Conservation (phyloP, 1,140 invertebrate genomes). For the Cotesia glomerata region DNA sequence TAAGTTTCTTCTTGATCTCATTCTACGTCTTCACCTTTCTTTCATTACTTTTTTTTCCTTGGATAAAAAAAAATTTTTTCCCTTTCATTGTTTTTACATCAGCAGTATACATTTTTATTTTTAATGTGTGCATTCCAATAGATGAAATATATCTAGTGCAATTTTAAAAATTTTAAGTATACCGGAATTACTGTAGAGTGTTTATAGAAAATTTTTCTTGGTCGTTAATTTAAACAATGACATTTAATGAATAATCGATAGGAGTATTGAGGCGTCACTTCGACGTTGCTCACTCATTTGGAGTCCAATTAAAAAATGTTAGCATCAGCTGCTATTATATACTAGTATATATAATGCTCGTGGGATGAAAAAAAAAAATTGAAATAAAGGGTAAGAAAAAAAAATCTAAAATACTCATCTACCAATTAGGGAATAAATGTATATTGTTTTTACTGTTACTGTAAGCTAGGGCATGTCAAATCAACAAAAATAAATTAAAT, state of each 20-base stretch:
- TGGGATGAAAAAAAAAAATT: neutral
- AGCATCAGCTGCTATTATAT: constrained; percentile 3
- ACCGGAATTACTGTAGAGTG: no score
- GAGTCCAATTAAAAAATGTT: constrained; percentile 30
- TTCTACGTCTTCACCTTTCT: neutral
- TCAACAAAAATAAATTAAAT: no score
- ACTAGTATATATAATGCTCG: neutral
- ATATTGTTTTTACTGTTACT: neutral
- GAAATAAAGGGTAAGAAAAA: neutral
- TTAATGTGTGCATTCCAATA: no score
- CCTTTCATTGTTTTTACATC: no score
- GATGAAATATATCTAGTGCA: no score
- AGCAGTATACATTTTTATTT: neutral
- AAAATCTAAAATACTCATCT: neutral
- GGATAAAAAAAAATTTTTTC: no score
- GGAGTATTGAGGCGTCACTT: constrained; percentile 1
- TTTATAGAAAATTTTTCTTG: neutral
- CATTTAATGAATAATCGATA: constrained; percentile 13
- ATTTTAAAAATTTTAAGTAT: no score
- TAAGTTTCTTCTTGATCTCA: neutral
- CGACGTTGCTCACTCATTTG: constrained; percentile 17
- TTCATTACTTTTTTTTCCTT: neutral
- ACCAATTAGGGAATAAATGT: constrained; percentile 29
- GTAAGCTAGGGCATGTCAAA: no score
- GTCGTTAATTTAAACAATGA: constrained; percentile 4